Conservation (phyloP, 2,113 vertebrate species). For the Sapajus apella region DNA sequence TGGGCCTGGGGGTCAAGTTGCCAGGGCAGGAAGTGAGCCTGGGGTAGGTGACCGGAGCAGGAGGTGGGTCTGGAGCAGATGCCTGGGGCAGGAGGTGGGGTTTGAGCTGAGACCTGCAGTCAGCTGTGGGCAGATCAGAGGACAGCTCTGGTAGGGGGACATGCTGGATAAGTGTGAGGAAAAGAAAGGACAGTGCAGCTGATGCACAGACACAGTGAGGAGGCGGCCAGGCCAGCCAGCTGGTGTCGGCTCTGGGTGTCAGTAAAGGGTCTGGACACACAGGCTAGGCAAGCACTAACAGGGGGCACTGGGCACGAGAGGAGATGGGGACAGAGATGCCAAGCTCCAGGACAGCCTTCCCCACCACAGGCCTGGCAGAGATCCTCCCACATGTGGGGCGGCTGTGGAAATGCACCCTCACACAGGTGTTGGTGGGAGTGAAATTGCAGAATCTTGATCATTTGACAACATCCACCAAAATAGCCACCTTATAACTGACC, state of each 20-base stretch:
- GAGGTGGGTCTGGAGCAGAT: not conserved
- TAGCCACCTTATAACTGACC: accelerated
- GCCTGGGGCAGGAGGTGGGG: not conserved
- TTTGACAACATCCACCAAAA: accelerated
- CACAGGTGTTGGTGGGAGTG: not conserved
- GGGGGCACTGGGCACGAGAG: not conserved
- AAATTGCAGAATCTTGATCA: accelerated
- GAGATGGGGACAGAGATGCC: not conserved
- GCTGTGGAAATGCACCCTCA: not conserved
- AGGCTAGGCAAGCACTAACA: not conserved
- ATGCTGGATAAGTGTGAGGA: not conserved
- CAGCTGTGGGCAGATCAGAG: not conserved
- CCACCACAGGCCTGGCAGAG: not conserved
- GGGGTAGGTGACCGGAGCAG: not conserved
- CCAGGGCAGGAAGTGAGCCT: not conserved
- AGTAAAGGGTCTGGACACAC: not conserved
- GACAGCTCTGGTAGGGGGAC: not conserved
- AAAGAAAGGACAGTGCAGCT: not conserved
- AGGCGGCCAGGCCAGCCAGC: accelerated
- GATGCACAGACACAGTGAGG: accelerated
- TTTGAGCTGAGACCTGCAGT: not conserved
- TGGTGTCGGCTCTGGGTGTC: not conserved
- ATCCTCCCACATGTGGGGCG: not conserved
- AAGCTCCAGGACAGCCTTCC: not conserved
- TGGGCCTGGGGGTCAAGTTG: not conserved